Conservation (phyloP, 2,797 vertebrate genomes). For the Peromyscus eremicus region DNA sequence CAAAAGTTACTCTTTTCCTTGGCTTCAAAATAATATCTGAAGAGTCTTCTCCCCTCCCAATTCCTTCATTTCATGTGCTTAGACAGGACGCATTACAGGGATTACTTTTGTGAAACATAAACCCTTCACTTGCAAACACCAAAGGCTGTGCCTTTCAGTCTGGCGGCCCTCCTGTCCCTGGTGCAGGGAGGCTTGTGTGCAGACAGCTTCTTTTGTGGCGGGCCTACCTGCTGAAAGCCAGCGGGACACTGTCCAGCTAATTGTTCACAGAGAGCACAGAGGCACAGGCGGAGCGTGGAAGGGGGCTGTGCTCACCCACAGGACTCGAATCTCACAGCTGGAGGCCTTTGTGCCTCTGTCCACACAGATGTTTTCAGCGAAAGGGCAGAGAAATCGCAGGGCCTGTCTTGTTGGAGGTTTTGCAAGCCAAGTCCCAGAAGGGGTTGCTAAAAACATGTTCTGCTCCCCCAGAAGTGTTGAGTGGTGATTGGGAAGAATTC, state of each 20-base stretch:
- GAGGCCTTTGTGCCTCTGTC: slow-evolving; percentile 57
- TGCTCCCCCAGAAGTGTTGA: slow-evolving; percentile 79
- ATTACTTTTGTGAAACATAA: neutral
- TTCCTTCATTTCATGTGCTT: neutral
- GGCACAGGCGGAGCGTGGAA: neutral
- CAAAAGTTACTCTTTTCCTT: neutral
- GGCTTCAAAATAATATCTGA: neutral
- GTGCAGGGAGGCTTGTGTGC: neutral
- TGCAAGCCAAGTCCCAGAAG: slow-evolving; percentile 81
- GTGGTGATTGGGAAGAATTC: slow-evolving; percentile 80
- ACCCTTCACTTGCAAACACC: neutral
- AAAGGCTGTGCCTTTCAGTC: neutral
- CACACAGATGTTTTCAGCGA: slow-evolving; percentile 71
- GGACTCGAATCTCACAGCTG: slow-evolving; percentile 38
- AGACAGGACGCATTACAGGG: neutral
- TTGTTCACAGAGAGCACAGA: neutral
- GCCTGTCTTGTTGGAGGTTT: slow-evolving; percentile 79
- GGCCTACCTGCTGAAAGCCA: neutral
- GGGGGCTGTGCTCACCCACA: rapidly evolving
- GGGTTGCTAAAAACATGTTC: slow-evolving; percentile 81
- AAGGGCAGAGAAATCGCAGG: slow-evolving; percentile 68
- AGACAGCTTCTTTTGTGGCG: neutral
- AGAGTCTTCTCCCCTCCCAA: neutral
- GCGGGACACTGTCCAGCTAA: rapidly evolving
- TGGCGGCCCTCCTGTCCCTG: neutral